These are phyloP conservation scores for Corydoras sp. DNA, from an alignment of 2,113 vertebrate species.

Conservation along the genomic window DNA sequence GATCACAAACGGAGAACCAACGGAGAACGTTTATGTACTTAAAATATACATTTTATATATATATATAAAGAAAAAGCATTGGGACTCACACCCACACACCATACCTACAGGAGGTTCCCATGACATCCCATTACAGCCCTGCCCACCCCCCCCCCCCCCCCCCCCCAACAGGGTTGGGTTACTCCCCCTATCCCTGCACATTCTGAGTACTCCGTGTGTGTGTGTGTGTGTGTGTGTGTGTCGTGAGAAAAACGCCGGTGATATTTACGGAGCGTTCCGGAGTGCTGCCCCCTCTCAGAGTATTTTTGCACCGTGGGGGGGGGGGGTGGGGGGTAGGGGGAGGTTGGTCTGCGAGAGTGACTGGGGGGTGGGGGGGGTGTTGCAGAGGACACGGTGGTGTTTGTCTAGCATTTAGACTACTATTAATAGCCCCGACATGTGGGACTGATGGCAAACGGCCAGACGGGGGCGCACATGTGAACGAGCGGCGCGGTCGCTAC, in stretches of 20 bases:
- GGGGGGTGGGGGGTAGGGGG: no score
- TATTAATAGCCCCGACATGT: slow-evolving; percentile 60
- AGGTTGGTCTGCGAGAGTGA: background rate
- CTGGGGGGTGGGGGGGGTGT: slow-evolving; percentile 41
- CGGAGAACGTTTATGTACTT: background rate
- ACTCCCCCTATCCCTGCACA: no score
- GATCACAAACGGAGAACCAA: slow-evolving; percentile 6
- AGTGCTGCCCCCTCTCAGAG: slow-evolving; percentile 15
- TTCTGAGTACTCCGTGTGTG: no score
- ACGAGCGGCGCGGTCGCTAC: no score
- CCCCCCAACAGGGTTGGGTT: no score
- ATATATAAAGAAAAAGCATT: no score
- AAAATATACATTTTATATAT: no score
- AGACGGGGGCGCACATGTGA: background rate
- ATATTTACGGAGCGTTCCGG: background rate
- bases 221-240: background rate
- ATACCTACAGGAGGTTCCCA: no score
- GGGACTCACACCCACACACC: no score
- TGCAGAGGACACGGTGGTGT: slow-evolving; percentile 46
- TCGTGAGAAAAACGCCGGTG: no score
- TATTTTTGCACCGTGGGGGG: background rate
- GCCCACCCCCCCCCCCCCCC: no score
- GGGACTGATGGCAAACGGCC: slow-evolving; percentile 40
- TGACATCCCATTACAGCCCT: no score
- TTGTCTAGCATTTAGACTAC: slow-evolving; percentile 48